Evolutionary conservation across 2,113 vertebrate genomes (phyloP).

Genomic region (Passer montanus): DNA sequence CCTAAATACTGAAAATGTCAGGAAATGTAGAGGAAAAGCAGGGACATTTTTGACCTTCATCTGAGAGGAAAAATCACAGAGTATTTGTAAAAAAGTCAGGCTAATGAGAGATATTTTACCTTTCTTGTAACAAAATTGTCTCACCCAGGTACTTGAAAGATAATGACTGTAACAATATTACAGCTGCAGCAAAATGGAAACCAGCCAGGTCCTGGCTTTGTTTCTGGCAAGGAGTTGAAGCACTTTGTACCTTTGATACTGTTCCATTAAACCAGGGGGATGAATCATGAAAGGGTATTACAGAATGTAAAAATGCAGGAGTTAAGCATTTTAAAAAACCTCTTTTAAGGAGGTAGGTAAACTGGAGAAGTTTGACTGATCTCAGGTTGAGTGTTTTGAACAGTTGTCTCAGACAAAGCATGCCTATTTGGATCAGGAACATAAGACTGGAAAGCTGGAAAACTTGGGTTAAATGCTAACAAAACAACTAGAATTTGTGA

Average conservation of each 20-base stretch:
- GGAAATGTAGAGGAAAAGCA: background rate
- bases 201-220: background rate
- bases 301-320: background rate
- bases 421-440: background rate
- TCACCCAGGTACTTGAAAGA: background rate
- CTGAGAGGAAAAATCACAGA: background rate
- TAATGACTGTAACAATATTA: background rate
- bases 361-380: background rate
- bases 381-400: background rate
- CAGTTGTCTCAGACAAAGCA: background rate
- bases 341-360: background rate
- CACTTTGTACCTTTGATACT: background rate
- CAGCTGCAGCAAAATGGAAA: background rate
- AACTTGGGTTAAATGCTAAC: background rate
- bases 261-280: background rate
- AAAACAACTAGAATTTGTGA: slow-evolving; percentile 8
- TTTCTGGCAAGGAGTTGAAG: background rate
- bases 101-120: background rate
- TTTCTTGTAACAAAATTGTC: background rate
- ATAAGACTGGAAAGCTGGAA: background rate
- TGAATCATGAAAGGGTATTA: background rate
- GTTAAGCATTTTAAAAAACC: background rate
- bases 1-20: background rate
- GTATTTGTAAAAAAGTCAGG: background rate
- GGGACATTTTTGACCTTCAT: background rate